These are phyloP conservation scores for Drosophila guanche DNA, from an alignment of 1,140 invertebrate species.

Conservation along the genomic window DNA sequence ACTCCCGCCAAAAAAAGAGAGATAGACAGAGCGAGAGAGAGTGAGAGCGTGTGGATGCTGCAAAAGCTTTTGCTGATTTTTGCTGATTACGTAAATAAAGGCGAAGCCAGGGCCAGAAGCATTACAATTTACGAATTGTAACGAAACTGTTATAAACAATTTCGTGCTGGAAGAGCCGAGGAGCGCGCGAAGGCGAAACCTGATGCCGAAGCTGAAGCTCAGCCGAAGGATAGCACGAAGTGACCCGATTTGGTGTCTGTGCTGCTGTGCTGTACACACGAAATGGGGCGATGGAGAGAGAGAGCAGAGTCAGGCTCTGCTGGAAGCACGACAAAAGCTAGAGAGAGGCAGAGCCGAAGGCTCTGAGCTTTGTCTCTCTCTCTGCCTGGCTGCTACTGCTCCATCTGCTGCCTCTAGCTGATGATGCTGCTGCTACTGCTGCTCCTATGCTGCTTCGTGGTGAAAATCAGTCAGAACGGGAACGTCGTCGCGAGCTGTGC, in stretches of 20 bases:
- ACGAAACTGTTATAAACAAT: slow-evolving; percentile 73
- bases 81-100: slow-evolving; percentile 82
- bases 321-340: slow-evolving; percentile 27
- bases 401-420: slow-evolving; percentile 6
- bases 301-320: slow-evolving; percentile 33
- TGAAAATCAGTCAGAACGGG: slow-evolving; percentile 84
- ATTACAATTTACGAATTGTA: slow-evolving; percentile 46
- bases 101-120: slow-evolving; percentile 54
- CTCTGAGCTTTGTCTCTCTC: too few relatives aligned
- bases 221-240: slow-evolving; percentile 25
- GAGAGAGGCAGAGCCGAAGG: not conserved
- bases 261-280: slow-evolving; percentile 43
- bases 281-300: slow-evolving; percentile 53
- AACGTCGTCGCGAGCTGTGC: slow-evolving; percentile 83
- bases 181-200: not conserved
- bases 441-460: slow-evolving; percentile 53
- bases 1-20: slow-evolving; percentile 29
- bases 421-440: slow-evolving; percentile 26
- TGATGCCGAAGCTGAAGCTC: not conserved
- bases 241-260: slow-evolving; percentile 7
- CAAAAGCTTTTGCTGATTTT: slow-evolving; percentile 67
- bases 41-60: slow-evolving; percentile 48
- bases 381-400: slow-evolving; percentile 5
- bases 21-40: slow-evolving; percentile 24
- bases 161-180: slow-evolving; percentile 55